Base-by-base conservation (phyloP, 2,113 vertebrate genomes). In the Spheniscus mendiculus region DNA sequence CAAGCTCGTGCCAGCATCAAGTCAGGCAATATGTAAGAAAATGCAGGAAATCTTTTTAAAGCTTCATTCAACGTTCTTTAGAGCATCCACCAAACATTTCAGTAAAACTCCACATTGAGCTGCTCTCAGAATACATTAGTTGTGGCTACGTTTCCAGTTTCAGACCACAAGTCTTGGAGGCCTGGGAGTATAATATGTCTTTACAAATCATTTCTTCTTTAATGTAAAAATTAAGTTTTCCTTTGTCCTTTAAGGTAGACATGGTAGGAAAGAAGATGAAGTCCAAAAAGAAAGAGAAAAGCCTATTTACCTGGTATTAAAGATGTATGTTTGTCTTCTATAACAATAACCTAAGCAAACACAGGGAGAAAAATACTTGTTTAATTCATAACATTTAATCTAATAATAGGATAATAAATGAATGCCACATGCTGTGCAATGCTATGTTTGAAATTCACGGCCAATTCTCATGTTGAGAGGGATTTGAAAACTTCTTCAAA, bases 391-490 rank as follows among this genome's bases (percentile, higher is more conserved):
- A 71, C 29, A 84, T 59, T 81, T 71, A 66, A 72, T 86, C 55
- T 95, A 91, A 95, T 65, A 84, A 87, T 20, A 36, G 72, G 23
- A 32, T 42, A 67, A 97, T 76, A 96, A 95, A 97, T 59, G 21
- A 91, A 88, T 63, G 72, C 52, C 80, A 93, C 61, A 92, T 90
- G 88, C 53, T 76, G 29, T 38, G 71, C 78, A 79, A 73, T 40
- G 66, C 49, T 58, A 26, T 10, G 8, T 71, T 89, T 78, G 67
- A 89, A 74, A 86, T 40, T 61, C 50, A 84, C 23, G 71, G 67
- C 71, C 79, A 74, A 15, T 55, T 89, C 38, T 89, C 83, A 65
- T 13, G 40, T 38, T 73, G 59, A 74, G n/a, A 93, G 21, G 26
- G 67, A 92, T 87, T 26, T 72, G 50, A 89, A 94, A 94, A 86